Base-by-base conservation (phyloP, 2,888 invertebrate species). In the Margaritifera margaritifera region DNA sequence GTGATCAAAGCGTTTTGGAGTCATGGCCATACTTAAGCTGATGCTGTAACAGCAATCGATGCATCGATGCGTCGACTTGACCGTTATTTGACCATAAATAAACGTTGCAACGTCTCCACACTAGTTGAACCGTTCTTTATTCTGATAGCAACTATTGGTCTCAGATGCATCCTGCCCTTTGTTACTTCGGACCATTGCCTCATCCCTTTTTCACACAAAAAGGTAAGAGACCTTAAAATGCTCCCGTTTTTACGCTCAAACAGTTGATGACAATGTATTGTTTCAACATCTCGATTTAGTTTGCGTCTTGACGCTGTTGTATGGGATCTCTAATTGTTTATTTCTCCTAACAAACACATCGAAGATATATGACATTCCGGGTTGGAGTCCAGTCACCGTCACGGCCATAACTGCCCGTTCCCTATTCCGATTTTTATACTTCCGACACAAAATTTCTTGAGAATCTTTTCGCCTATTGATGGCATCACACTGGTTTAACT, bases 281-380 rank as follows among this genome's bases (percentile, higher is more conserved):
- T 15, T 42, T 42, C 42, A 42, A 27, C 84, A 84, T n/a, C 69
- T 61, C 3, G 77, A 56, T 55, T 77, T 80, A 18, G 88, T 87
- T 74, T 80, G 83, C n/a, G 82, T 84, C 75, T 80, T 81, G 54
- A 83, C 84, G 63, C 84, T 82, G 65, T 82, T 80, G 68, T 88
- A 88, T n/a, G 83, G 72, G 52, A 87, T 75, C 57, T 81, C 79
- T 50, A 82, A 75, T 25, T 83, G 82, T 56, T 79, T 80, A 18
- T 80, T 79, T 68, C 82, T 83, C 52, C 82, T 86, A 60, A 87
- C 84, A 70, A 83, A 82, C 31, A 88, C 83, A 69, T 87, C 87
- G 74, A 89, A 86, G 55, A 85, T 78, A 72, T 89, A 89, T 25
- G 71, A 68, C 2, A 84, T 86, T 50, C 75, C 80, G 4, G 86